Conservation (phyloP, 1,140 invertebrate genomes). For the Bombus sylvicola region DNA sequence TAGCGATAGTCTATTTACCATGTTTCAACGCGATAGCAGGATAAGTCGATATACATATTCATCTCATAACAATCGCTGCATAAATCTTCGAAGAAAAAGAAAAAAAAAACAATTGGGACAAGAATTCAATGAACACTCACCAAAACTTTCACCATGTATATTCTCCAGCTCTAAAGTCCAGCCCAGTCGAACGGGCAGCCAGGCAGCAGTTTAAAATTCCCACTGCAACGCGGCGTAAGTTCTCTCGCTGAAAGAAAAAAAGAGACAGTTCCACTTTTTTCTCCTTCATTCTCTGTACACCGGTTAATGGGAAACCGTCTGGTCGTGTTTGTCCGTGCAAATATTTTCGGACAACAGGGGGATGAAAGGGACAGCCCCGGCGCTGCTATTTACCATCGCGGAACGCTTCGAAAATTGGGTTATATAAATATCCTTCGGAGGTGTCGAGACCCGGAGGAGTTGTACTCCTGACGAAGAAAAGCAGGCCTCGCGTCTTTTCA, state of each 20-base stretch:
- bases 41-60: too few species aligned
- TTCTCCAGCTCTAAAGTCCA: conserved; percentile 40
- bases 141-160: conserved; percentile 55
- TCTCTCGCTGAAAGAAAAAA: not conserved
- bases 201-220: conserved; percentile 32
- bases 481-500: not conserved
- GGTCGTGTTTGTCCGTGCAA: conserved; percentile 38
- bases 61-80: not conserved
- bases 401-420: conserved; percentile 31
- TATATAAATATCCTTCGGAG: conserved; percentile 28
- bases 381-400: conserved; percentile 21
- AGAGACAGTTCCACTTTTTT: not conserved
- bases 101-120: not conserved
- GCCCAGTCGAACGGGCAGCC: conserved; percentile 25
- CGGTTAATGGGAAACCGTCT: conserved; percentile 37
- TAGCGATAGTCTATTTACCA: too few species aligned
- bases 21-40: too few species aligned
- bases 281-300: not conserved
- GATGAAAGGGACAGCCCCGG: conserved; percentile 7
- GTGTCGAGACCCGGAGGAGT: not conserved
- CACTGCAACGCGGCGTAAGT: conserved; percentile 16
- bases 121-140: conserved; percentile 27
- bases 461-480: too few species aligned
- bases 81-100: not conserved
- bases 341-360: conserved; percentile 38